Evolutionary conservation across 2,888 invertebrate species (phyloP).

Genomic region (Drosophila putrida): DNA sequence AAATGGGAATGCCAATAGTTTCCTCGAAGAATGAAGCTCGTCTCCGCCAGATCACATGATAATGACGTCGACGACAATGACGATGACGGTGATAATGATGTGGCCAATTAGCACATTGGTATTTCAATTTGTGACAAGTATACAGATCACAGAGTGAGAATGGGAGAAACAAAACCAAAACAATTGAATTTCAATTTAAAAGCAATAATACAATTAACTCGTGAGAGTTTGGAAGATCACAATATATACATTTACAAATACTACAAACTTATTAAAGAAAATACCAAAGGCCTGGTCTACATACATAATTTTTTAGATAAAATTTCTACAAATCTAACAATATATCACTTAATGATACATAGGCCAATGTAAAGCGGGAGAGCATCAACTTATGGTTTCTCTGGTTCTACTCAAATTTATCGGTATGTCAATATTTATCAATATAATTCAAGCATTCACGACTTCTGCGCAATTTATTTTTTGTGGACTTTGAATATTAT

Average conservation of each 20-base stretch:
- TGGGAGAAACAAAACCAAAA: not conserved
- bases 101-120: constrained; percentile 58
- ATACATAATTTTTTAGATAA: not conserved
- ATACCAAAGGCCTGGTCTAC: not conserved
- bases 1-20: constrained; percentile 37
- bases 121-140: constrained; percentile 28
- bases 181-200: not conserved
- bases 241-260: not conserved
- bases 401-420: not conserved
- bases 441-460: constrained; percentile 19
- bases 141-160: not conserved
- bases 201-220: not conserved
- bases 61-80: constrained; percentile 2
- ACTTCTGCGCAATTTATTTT: constrained; percentile 20
- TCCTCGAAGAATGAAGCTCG: constrained; percentile 20
- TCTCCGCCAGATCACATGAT: constrained; percentile 54
- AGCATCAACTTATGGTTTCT: not conserved
- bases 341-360: not conserved
- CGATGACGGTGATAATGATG: constrained; percentile 18
- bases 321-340: not conserved
- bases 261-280: not conserved
- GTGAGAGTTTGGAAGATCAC: not conserved
- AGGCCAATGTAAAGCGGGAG: not conserved
- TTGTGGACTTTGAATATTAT: constrained; percentile 22
- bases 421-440: constrained; percentile 20